Evolutionary conservation across 2,888 invertebrate genomes (phyloP), one percentile per base, ranked within the genome.

Genomic region (Rhagonycha lutea): DNA sequence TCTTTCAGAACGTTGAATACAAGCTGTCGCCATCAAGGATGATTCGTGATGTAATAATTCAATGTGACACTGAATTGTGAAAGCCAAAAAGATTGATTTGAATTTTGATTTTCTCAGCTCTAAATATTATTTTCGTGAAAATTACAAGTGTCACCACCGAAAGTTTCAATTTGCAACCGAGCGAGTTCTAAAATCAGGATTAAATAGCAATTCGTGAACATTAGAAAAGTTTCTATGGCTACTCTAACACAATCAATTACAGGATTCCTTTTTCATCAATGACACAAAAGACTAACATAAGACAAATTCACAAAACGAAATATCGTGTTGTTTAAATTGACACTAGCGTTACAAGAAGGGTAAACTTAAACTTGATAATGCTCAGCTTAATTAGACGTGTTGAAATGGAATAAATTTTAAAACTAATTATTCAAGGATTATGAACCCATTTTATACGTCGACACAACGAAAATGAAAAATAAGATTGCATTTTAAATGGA

Each of bases 221-320:
- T 72, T 72, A 23, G 47, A 26, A 65, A 67, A 63, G 63, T 60
- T 60, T 67, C 65, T 47, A n/a, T 18, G 18, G 18, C 18, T 24
- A 65, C 68, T 18, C 29, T 72, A 68, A 68, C 11, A 68, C 72
- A 72, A 72, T 72, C 72, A 72, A 72, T 72, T 72, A 72, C 47
- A 65, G 67, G 26, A 63, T 60, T 29, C 65, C 26, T 65, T 72
- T 65, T 63, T 67, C 65, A 72, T 29, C 14, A 12, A n/a, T n/a
- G 71, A 72, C 67, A 68, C 68, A 65, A 63, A 65, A 67, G 28
- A 72, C 14, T 28, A 29, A 68, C 68, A 72, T 47, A 47, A 47
- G 47, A 47, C 71, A 71, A 71, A 71, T 71, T 71, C 23, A 65
- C 63, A 47, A 47, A 47, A 47, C 47, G n/a, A 47, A 47, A 47